A percentile compares a stretch with the other conserved stretches of the same genome.
phyloP scores from a whole-genome alignment of 2,113 vertebrate species.

The Salminus brasiliensis region DNA sequence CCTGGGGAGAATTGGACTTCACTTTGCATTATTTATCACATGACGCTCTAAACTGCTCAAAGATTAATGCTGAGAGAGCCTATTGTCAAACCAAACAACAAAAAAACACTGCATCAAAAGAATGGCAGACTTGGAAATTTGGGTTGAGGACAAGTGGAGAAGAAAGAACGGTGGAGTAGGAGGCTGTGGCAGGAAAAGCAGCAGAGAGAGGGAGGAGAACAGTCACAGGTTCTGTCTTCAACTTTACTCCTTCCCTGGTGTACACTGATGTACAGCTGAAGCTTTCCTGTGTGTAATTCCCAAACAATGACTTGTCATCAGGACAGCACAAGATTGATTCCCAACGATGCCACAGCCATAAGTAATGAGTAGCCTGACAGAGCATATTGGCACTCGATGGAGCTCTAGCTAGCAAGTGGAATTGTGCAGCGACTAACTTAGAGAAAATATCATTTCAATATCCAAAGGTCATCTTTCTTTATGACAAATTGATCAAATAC shows the following conservation, averaged over 20 bases:
- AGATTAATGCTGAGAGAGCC: conserved; percentile 48
- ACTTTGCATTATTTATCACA: conserved; percentile 52
- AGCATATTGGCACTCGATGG: too few species aligned
- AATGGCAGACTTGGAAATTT: conserved; percentile 37
- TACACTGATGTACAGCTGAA: not conserved
- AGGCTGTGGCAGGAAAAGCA: not conserved
- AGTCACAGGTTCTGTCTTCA: not conserved
- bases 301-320: too few species aligned
- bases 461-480: too few species aligned
- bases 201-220: not conserved
- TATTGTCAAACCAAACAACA: conserved; percentile 50
- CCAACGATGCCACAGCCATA: too few species aligned
- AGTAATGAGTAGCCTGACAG: too few species aligned
- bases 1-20: conserved; percentile 33
- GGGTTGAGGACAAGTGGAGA: conserved; percentile 26
- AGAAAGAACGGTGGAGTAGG: not conserved
- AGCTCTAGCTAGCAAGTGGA: too few species aligned
- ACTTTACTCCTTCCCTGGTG: too few species aligned
- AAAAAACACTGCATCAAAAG: conserved; percentile 1
- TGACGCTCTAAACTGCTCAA: conserved; percentile 44
- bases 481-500: too few species aligned
- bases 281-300: too few species aligned
- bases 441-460: too few species aligned
- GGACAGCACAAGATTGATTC: too few species aligned
- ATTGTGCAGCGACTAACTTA: too few species aligned